Evolutionary conservation across 2,797 vertebrate genomes (phyloP), one percentile per base, ranked within the genome.

Genomic region (Chaenodraco wilsoni): DNA sequence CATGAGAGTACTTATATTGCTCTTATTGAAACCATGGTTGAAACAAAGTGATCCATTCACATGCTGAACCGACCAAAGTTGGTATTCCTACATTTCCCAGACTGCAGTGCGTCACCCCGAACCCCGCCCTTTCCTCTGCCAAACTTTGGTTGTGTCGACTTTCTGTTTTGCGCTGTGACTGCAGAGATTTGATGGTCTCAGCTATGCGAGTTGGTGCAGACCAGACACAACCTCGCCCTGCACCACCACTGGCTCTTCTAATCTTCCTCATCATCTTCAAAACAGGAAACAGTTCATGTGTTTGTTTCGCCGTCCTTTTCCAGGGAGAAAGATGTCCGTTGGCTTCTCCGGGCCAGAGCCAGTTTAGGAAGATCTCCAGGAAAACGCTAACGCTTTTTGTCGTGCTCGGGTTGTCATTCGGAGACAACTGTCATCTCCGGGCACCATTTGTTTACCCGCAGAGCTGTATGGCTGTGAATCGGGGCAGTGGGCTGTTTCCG

Each of bases 61-160:
- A 33, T 8, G 33, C 33, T 33, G 5, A 33, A 33, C 33, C 33
- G 7, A 33, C 33, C 15, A 37, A 45, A 13, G 27, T 16, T 3
- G 15, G 9, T 0, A 67, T 0, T 66, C 67, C 87, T 92, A 74
- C 89, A 86, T 86, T 84, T 91, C 93, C 94, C 93, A 91, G 15
- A 23, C 0, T 73, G 61, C 90, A 71, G 0, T 12, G 83, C 74
- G 64, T 0, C 10, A 55, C 80, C 65, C 88, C 82, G 82, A 37
- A 55, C 80, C 65, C 88, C 84, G 82, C 92, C 91, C 75, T 66
- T 70, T 73, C 50, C 60, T 60, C 16, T 73, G 37, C 69, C 69
- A 17, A 72, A 79, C 67, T 86, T 76, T 0, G 59, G 23, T 27
- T 52, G 52, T 37, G n/a, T 45, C 27, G 62, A 73, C 52, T 83